These are phyloP conservation scores for Zootoca vivipara DNA, from an alignment of 2,113 vertebrate species.

Conservation along the genomic window DNA sequence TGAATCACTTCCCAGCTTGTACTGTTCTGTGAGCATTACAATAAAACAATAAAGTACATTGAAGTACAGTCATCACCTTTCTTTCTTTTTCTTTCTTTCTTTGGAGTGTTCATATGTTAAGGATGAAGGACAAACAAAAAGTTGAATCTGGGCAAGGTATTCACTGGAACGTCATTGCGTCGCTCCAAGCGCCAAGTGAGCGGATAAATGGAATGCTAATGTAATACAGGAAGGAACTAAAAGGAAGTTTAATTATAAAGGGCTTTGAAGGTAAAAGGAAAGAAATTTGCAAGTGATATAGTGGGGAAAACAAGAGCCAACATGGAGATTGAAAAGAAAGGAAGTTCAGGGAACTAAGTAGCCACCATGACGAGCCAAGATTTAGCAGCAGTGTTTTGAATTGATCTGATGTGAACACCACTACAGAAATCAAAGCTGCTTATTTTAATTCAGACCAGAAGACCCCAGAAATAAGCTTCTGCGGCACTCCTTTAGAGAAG, in stretches of 20 bases:
- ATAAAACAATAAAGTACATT: not conserved
- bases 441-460: not conserved
- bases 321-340: not conserved
- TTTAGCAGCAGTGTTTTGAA: not conserved
- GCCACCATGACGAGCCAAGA: not conserved
- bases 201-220: conserved; percentile 15
- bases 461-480: not conserved
- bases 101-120: not conserved
- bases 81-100: not conserved
- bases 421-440: not conserved
- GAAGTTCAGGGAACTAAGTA: not conserved
- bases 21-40: not conserved
- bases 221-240: not conserved
- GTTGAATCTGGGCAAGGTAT: not conserved
- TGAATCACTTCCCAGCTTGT: not conserved
- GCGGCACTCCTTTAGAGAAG: not conserved
- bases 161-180: not conserved
- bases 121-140: not conserved
- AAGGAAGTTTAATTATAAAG: conserved; percentile 21
- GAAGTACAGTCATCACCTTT: not conserved
- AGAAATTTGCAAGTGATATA: not conserved
- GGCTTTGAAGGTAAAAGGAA: conserved; percentile 9
- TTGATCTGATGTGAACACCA: not conserved
- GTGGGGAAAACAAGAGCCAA: not conserved
- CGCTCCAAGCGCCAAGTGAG: not conserved